Conservation (phyloP, 1,140 invertebrate species). For the Marisa cornuarietis region DNA sequence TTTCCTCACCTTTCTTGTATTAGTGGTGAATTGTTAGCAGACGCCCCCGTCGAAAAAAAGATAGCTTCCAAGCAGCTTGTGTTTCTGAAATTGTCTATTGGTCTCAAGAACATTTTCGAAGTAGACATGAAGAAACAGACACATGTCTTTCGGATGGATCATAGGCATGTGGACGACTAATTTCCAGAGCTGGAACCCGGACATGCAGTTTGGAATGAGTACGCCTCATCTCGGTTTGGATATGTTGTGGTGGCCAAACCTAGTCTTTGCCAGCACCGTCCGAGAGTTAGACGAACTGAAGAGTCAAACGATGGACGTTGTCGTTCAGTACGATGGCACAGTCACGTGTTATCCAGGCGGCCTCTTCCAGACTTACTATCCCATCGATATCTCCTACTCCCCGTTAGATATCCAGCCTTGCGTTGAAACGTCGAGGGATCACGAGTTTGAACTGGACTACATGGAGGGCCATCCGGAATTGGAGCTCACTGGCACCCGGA, state of each 20-base stretch:
- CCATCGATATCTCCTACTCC: conserved; percentile 73
- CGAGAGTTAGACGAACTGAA: conserved; percentile 9
- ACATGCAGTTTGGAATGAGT: neutral
- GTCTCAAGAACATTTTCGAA: conserved; percentile 7
- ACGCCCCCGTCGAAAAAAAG: neutral
- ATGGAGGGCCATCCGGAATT: neutral
- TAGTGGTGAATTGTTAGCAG: neutral
- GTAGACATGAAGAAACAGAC: conserved; percentile 25
- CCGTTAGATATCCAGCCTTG: conserved; percentile 93
- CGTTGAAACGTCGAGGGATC: conserved; percentile 84
- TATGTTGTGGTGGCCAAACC: conserved; percentile 6
- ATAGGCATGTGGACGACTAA: neutral
- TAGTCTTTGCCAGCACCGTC: conserved; percentile 15
- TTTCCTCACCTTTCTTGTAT: neutral
- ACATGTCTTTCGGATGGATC: conserved; percentile 9
- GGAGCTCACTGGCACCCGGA: conserved; percentile 25
- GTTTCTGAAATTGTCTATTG: neutral
- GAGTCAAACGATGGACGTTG: conserved; percentile 1
- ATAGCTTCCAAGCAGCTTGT: neutral
- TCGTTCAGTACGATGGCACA: neutral
- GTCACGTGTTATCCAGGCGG: conserved; percentile 10
- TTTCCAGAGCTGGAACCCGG: conserved; percentile 11
- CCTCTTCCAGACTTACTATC: conserved; percentile 77
- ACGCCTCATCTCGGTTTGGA: neutral
- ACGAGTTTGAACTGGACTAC: neutral